These are phyloP conservation scores for Chiloscyllium plagiosum DNA, from an alignment of 2,113 vertebrate genomes.

Conservation along the genomic window DNA sequence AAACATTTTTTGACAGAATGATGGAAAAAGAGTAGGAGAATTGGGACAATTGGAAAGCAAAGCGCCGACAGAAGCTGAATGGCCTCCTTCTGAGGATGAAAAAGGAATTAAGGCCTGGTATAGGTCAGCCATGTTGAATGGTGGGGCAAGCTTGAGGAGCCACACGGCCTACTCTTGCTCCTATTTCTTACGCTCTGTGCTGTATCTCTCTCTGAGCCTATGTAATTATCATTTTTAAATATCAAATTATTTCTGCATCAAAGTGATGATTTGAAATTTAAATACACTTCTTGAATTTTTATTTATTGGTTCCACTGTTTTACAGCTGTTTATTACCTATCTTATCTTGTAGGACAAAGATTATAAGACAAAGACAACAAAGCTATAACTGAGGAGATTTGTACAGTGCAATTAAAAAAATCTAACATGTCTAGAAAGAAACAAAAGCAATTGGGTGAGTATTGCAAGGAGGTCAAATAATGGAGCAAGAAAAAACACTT, in stretches of 20 bases:
- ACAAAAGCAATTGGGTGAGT: neutral
- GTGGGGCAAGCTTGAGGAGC: no score
- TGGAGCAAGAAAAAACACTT: neutral
- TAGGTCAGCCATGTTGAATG: no score
- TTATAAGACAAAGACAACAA: neutral
- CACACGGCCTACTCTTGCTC: no score
- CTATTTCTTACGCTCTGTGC: neutral
- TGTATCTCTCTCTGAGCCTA: neutral
- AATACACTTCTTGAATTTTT: neutral
- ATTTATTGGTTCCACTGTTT: no score
- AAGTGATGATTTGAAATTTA: neutral
- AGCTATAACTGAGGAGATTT: neutral
- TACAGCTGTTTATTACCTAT: neutral
- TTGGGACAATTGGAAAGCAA: neutral
- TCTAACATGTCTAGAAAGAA: neutral
- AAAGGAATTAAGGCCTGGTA: no score
- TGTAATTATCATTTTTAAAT: neutral
- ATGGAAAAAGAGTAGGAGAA: neutral
- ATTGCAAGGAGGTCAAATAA: neutral
- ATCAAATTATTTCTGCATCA: no score
- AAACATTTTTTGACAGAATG: neutral
- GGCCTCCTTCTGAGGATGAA: no score
- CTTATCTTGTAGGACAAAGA: neutral
- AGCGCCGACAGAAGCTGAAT: neutral
- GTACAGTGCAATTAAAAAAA: neutral